Evolutionary conservation across 2,113 vertebrate species (phyloP).

Genomic region (Chaenogobius annularis): DNA sequence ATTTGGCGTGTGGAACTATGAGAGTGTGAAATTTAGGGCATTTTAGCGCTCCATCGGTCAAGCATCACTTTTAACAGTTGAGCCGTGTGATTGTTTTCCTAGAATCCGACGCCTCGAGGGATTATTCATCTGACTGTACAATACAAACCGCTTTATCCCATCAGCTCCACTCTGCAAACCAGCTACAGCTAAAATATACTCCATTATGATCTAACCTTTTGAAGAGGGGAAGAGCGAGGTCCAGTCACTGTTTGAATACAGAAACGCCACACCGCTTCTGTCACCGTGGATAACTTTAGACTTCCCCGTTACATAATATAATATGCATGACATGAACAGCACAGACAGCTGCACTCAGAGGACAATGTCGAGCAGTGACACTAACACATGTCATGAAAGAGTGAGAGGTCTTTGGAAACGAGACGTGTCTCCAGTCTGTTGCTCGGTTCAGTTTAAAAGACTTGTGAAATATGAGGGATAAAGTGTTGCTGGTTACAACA

Average conservation of each 20-base stretch:
- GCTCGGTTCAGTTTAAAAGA: too few relatives aligned
- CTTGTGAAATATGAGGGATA: too few relatives aligned
- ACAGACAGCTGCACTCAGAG: slow-evolving; percentile 15
- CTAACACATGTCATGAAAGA: background rate
- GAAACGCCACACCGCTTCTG: slow-evolving; percentile 15
- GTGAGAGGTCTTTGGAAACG: background rate
- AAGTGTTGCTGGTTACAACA: too few relatives aligned
- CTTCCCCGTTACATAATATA: slow-evolving; percentile 24
- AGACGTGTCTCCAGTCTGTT: background rate
- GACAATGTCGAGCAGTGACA: slow-evolving; percentile 5
- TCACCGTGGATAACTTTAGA: slow-evolving; percentile 24
- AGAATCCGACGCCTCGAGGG: slow-evolving; percentile 25
- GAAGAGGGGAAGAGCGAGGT: background rate
- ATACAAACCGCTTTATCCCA: slow-evolving; percentile 26
- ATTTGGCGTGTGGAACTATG: background rate
- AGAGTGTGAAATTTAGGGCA: slow-evolving; percentile 1
- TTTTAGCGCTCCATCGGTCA: slow-evolving; percentile 43
- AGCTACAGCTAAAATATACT: background rate
- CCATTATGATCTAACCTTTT: background rate
- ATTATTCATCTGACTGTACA: slow-evolving; percentile 25
- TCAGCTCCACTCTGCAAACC: slow-evolving; percentile 14
- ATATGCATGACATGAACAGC: slow-evolving; percentile 8
- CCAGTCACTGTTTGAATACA: background rate
- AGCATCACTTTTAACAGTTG: slow-evolving; percentile 26
- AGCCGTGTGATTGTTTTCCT: slow-evolving; percentile 41